Conservation (phyloP, 37 sponge, comb jelly and placozoan genomes). For the Beroe forskalii region DNA sequence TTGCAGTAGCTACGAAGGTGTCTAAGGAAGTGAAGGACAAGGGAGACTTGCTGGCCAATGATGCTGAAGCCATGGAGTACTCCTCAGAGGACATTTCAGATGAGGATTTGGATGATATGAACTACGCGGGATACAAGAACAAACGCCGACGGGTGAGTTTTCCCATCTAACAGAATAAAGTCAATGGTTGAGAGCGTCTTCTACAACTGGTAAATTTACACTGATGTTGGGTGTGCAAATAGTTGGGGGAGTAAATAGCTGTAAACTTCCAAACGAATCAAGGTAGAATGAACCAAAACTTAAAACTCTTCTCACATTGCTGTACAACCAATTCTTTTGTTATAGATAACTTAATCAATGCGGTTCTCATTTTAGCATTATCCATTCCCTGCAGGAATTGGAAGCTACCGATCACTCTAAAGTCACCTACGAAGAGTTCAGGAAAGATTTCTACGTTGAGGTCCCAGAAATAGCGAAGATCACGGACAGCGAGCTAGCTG, state of each 20-base stretch:
- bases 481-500: slow-evolving; percentile 82
- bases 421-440: slow-evolving; percentile 78
- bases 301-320: too few relatives aligned
- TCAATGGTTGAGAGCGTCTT: too few relatives aligned
- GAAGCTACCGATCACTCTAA: slow-evolving; percentile 81
- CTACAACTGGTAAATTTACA: too few relatives aligned
- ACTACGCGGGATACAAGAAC: slow-evolving; percentile 64
- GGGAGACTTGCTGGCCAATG: slow-evolving; percentile 88
- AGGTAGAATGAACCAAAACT: too few relatives aligned
- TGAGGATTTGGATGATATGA: slow-evolving; percentile 63
- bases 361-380: too few relatives aligned
- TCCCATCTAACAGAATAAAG: too few relatives aligned
- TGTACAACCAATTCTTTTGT: too few relatives aligned
- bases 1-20: slow-evolving; percentile 21
- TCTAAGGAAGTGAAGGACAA: slow-evolving; percentile 66
- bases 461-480: slow-evolving; percentile 94
- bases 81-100: slow-evolving; percentile 77
- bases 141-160: slow-evolving; percentile 18
- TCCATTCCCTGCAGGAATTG: too few relatives aligned
- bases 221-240: too few relatives aligned
- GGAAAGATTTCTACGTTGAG: slow-evolving; percentile 93
- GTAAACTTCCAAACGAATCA: too few relatives aligned
- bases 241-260: too few relatives aligned
- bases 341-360: too few relatives aligned
- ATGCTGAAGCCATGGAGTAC: slow-evolving; percentile 90